phyloP scores from a whole-genome alignment of 2,797 vertebrate species.

The Amblyopsis hoosieri region DNA sequence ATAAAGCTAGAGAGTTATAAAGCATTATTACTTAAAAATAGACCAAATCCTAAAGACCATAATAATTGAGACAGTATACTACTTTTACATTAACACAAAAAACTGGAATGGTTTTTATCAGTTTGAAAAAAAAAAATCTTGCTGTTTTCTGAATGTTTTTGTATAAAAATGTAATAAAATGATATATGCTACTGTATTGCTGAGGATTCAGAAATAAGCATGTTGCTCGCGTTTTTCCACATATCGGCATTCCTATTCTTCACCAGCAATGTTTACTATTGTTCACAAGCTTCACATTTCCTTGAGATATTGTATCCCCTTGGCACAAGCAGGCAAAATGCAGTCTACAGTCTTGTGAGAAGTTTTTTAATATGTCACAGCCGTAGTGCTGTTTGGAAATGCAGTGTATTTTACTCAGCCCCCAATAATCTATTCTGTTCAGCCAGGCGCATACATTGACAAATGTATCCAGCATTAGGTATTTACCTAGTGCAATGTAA shows the following conservation, averaged over 20 bases:
- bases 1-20: not conserved
- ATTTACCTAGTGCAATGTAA: constrained; percentile 83
- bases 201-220: constrained; percentile 22
- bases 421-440: constrained; percentile 82
- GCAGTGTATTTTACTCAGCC: constrained; percentile 79
- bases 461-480: constrained; percentile 84
- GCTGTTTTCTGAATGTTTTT: too few relatives aligned
- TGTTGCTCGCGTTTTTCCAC: constrained; percentile 27
- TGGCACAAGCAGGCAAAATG: constrained; percentile 20
- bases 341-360: constrained; percentile 47
- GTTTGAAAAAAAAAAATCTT: too few relatives aligned
- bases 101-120: too few relatives aligned
- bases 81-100: not conserved
- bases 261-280: constrained; percentile 41
- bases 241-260: constrained; percentile 44
- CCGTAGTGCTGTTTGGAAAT: constrained; percentile 76
- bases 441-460: constrained; percentile 82
- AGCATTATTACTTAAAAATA: not conserved
- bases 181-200: constrained; percentile 17
- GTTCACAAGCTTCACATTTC: constrained; percentile 50
- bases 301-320: constrained; percentile 59
- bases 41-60: not conserved
- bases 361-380: constrained; percentile 77
- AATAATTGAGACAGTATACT: not conserved
- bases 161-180: too few relatives aligned